phyloP scores from a whole-genome alignment of 2,797 vertebrate genomes.

The Siniperca scherzeri region DNA sequence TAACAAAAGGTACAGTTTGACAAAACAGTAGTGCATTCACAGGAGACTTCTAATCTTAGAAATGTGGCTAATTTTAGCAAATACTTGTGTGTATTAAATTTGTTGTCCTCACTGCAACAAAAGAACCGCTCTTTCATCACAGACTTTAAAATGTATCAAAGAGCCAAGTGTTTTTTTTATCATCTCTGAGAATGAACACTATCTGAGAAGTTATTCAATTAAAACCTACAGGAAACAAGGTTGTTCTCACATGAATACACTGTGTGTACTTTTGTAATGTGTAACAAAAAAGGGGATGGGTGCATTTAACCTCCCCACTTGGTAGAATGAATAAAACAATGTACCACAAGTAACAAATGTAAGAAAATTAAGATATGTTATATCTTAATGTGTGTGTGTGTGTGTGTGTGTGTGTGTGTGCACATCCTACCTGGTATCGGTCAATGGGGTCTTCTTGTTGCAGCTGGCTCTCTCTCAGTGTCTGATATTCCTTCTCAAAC shows the following conservation, averaged over 20 bases:
- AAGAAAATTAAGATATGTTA: background rate
- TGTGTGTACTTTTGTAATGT: background rate
- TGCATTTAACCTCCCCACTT: background rate
- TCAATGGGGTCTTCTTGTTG: constrained; percentile 99
- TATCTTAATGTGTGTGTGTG: background rate
- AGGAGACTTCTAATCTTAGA: constrained; percentile 64
- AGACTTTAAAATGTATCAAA: background rate
- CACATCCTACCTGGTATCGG: constrained; percentile 88
- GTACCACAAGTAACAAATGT: background rate
- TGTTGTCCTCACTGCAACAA: background rate
- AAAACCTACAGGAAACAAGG: background rate
- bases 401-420: background rate
- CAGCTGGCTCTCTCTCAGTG: constrained; percentile 94
- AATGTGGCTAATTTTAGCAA: constrained; percentile 38
- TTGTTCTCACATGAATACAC: background rate
- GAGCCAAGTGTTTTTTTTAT: background rate
- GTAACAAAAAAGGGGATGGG: background rate
- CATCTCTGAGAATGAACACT: constrained; percentile 2
- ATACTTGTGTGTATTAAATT: background rate
- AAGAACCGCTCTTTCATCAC: background rate
- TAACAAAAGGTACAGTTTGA: constrained; percentile 10
- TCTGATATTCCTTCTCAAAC: constrained; percentile 98
- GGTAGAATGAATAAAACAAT: background rate
- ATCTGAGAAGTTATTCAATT: background rate
- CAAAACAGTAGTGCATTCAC: constrained; percentile 1